These are phyloP conservation scores for Atlantisia rogersi DNA, from an alignment of 2,113 vertebrate species.

Conservation along the genomic window DNA sequence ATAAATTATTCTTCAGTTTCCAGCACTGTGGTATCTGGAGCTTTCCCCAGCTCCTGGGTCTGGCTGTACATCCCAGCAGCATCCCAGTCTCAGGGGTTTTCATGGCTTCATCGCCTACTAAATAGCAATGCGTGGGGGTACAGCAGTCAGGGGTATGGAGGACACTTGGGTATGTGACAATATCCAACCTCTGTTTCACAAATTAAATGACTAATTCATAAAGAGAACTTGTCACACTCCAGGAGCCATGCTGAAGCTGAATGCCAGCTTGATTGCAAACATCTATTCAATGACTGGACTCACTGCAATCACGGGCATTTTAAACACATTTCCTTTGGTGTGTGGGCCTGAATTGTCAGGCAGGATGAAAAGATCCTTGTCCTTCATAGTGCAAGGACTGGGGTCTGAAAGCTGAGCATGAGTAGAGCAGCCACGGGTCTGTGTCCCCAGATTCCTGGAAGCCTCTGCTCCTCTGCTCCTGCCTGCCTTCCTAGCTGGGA, in stretches of 20 bases:
- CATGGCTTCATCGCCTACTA: neutral
- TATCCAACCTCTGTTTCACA: conserved; percentile 44
- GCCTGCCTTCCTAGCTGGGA: neutral
- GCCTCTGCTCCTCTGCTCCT: rapidly evolving
- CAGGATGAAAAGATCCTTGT: conserved; percentile 12
- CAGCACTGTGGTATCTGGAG: neutral
- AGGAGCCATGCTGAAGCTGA: conserved; percentile 14
- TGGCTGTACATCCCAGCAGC: neutral
- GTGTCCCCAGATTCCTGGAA: neutral
- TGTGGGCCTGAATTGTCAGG: neutral
- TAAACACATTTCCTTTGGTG: neutral
- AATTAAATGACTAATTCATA: conserved; percentile 65
- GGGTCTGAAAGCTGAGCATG: neutral
- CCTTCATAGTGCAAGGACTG: neutral
- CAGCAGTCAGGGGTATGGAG: neutral
- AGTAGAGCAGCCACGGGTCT: neutral
- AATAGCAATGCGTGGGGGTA: neutral
- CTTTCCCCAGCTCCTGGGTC: neutral
- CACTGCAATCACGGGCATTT: neutral
- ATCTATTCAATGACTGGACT: conserved; percentile 17
- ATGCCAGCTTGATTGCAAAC: conserved; percentile 63
- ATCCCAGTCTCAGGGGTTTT: neutral
- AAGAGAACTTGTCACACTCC: conserved; percentile 32
- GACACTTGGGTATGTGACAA: conserved; percentile 24
- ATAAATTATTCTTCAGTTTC: neutral